Evolutionary conservation across 2,797 vertebrate species (phyloP).

Genomic region (Alauda arvensis): DNA sequence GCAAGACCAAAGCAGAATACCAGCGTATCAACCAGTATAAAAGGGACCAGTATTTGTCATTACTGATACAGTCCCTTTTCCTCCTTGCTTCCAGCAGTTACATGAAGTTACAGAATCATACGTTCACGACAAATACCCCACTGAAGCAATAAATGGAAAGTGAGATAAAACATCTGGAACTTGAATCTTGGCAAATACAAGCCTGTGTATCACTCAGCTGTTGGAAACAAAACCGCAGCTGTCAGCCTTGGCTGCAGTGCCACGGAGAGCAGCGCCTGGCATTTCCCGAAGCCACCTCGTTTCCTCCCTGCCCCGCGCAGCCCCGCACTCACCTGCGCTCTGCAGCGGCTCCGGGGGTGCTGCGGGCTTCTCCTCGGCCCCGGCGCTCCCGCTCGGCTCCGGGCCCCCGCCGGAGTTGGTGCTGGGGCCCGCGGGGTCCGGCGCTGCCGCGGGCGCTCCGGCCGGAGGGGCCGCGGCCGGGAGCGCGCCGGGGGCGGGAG

Average conservation of each 20-base stretch:
- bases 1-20: neutral
- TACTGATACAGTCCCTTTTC: neutral
- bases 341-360: conserved; percentile 61
- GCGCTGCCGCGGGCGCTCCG: neutral
- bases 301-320: neutral
- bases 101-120: rapidly evolving
- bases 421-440: neutral
- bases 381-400: neutral
- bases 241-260: neutral
- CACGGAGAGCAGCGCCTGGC: rapidly evolving
- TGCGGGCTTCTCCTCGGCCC: conserved; percentile 55
- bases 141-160: neutral
- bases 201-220: rapidly evolving
- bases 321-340: conserved; percentile 67
- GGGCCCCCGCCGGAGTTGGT: conserved; percentile 1
- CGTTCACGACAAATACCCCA: neutral
- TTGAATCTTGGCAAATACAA: rapidly evolving
- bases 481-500: conserved; percentile 35
- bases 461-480: neutral
- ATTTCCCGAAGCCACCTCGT: rapidly evolving
- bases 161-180: neutral
- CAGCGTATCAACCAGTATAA: neutral
- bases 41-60: neutral
- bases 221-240: neutral
- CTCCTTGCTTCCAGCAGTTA: neutral